Conservation (phyloP, 2,888 invertebrate genomes). For the Cantharis rufa region DNA sequence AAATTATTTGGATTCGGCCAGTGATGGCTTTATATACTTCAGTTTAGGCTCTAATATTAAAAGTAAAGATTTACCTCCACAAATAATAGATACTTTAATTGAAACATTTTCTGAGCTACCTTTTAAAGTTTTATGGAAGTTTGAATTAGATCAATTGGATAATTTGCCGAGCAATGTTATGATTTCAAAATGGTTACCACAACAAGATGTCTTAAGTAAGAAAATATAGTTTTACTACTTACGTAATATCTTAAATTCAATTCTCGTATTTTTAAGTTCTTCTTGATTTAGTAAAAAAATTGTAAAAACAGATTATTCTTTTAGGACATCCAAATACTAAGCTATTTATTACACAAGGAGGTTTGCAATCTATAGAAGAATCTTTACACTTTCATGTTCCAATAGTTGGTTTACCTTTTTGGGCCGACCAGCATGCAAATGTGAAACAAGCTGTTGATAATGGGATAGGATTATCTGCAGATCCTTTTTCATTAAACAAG, state of each 20-base stretch:
- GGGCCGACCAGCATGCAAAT: not conserved
- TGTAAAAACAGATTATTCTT: not conserved
- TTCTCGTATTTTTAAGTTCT: no score
- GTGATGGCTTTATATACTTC: conserved; percentile 34
- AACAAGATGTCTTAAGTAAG: conserved; percentile 51
- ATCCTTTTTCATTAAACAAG: not conserved
- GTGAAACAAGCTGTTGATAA: not conserved
- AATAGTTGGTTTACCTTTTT: not conserved
- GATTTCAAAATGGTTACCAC: conserved; percentile 53
- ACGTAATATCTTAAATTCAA: no score
- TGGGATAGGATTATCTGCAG: not conserved
- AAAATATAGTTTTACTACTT: no score
- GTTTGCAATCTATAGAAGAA: not conserved
- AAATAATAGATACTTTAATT: conserved; percentile 44
- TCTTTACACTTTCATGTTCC: not conserved
- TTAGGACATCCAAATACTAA: not conserved
- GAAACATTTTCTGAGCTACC: conserved; percentile 51
- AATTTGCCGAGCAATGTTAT: conserved; percentile 51
- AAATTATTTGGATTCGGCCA: not conserved
- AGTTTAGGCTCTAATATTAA: conserved; percentile 13
- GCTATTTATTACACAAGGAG: not conserved
- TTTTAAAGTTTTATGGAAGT: conserved; percentile 56
- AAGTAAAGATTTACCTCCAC: conserved; percentile 25
- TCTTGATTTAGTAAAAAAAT: no score
- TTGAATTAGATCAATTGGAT: conserved; percentile 46